Evolutionary conservation across 2,797 vertebrate species (phyloP).

Genomic region (Spea hammondii): DNA sequence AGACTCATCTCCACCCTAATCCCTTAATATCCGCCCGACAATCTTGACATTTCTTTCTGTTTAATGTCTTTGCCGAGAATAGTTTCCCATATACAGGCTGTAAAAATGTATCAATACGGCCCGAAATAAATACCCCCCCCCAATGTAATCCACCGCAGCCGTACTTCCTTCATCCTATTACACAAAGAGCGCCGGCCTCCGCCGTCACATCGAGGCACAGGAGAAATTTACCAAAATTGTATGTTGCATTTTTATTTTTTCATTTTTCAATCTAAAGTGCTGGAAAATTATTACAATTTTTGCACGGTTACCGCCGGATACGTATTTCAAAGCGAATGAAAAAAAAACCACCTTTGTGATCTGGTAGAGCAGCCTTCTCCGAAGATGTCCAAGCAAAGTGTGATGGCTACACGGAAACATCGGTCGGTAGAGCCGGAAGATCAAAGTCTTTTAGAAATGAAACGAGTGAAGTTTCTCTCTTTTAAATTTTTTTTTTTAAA

Average conservation of each 20-base stretch:
- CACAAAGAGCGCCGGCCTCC: neutral
- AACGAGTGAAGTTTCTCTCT: too few relatives aligned
- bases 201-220: neutral
- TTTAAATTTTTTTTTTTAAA: too few relatives aligned
- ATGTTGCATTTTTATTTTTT: neutral
- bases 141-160: neutral
- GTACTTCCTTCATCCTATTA: neutral
- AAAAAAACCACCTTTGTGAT: too few relatives aligned
- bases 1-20: constrained; percentile 9
- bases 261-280: neutral
- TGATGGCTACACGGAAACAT: too few relatives aligned
- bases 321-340: neutral
- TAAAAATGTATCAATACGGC: constrained; percentile 5
- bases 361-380: too few relatives aligned
- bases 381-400: too few relatives aligned
- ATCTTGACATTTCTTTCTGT: constrained; percentile 36
- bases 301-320: neutral
- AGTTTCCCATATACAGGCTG: constrained; percentile 11
- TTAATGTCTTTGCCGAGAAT: constrained; percentile 39
- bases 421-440: too few relatives aligned
- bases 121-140: neutral
- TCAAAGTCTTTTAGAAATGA: too few relatives aligned
- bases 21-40: constrained; percentile 27
- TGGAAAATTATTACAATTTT: neutral
- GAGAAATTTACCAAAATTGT: neutral